phyloP scores from a whole-genome alignment of 2,888 invertebrate species.

The Syritta pipiens region DNA sequence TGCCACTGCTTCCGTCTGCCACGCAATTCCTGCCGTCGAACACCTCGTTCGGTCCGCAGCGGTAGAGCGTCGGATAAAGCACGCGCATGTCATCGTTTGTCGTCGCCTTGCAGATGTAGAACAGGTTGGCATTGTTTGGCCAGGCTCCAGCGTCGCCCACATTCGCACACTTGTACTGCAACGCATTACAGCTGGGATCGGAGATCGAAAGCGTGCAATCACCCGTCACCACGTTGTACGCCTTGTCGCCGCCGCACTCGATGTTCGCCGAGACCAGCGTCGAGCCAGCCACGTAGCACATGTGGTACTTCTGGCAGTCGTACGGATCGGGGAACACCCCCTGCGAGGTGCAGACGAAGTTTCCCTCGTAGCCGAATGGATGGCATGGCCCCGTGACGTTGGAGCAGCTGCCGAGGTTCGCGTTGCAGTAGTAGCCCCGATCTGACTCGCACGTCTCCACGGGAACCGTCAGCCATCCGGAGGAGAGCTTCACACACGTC shows the following conservation, averaged over 20 bases:
- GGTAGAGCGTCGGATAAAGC: slow-evolving; percentile 77
- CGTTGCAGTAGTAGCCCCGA: slow-evolving; percentile 77
- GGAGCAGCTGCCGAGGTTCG: slow-evolving; percentile 75
- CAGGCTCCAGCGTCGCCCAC: slow-evolving; percentile 77
- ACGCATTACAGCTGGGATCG: slow-evolving; percentile 73
- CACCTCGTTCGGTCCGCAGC: slow-evolving; percentile 76
- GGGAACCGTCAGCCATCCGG: slow-evolving; percentile 78
- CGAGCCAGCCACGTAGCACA: slow-evolving; percentile 77
- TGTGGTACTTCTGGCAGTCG: slow-evolving; percentile 79
- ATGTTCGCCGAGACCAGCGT: slow-evolving; percentile 77
- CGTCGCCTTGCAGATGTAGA: slow-evolving; percentile 78
- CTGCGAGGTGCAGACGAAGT: slow-evolving; percentile 78
- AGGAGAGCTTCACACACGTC: slow-evolving; percentile 76
- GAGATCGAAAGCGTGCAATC: slow-evolving; percentile 76
- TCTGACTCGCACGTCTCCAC: slow-evolving; percentile 77
- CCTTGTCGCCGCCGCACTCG: slow-evolving; percentile 76
- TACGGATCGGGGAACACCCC: slow-evolving; percentile 79
- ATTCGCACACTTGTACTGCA: slow-evolving; percentile 75
- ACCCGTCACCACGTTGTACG: slow-evolving; percentile 76
- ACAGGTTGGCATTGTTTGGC: slow-evolving; percentile 77
- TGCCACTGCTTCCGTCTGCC: neutral
- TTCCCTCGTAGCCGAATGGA: slow-evolving; percentile 77
- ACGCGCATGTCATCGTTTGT: slow-evolving; percentile 74
- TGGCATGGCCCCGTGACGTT: slow-evolving; percentile 78
- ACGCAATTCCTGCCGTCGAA: slow-evolving; percentile 74